Evolutionary conservation across 2,888 invertebrate species (phyloP).

Genomic region (Habrosyne pyritoides): DNA sequence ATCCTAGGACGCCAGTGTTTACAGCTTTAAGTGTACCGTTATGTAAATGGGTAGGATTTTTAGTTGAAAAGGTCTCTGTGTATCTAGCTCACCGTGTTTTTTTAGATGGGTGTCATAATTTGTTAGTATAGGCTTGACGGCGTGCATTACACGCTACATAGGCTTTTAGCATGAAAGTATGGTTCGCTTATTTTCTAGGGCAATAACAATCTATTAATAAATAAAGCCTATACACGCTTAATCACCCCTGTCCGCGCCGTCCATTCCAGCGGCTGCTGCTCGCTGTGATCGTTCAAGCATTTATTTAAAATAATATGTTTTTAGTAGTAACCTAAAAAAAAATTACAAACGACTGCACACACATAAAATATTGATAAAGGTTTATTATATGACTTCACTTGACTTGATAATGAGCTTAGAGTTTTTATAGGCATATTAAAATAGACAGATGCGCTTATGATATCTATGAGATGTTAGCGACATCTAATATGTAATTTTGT

Average conservation of each 20-base stretch:
- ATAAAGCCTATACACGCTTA: slow-evolving; percentile 70
- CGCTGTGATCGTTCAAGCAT: slow-evolving; percentile 62
- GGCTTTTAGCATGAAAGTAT: slow-evolving; percentile 67
- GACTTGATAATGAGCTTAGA: too few species aligned
- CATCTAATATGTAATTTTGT: too few species aligned
- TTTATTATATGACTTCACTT: too few species aligned
- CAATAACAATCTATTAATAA: slow-evolving; percentile 75
- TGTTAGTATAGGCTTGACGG: slow-evolving; percentile 60
- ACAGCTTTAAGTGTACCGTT: slow-evolving; percentile 23
- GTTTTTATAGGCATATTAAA: too few species aligned
- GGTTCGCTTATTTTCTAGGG: slow-evolving; percentile 77
- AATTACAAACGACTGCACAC: too few species aligned
- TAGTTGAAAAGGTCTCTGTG: slow-evolving; percentile 11
- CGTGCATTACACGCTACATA: slow-evolving; percentile 69
- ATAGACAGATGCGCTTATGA: too few species aligned
- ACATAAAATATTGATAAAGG: too few species aligned
- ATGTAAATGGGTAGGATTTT: slow-evolving; percentile 17
- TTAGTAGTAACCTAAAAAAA: too few species aligned
- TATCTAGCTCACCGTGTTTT: not conserved
- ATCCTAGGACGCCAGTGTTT: slow-evolving; percentile 47
- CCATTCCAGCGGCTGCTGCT: slow-evolving; percentile 39
- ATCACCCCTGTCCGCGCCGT: slow-evolving; percentile 62
- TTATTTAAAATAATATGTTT: not conserved
- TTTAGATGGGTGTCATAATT: slow-evolving; percentile 18
- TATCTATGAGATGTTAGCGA: too few species aligned